Evolutionary conservation across 2,113 vertebrate species (phyloP), one percentile per base, ranked within the genome.

Genomic region (Scomber colias): DNA sequence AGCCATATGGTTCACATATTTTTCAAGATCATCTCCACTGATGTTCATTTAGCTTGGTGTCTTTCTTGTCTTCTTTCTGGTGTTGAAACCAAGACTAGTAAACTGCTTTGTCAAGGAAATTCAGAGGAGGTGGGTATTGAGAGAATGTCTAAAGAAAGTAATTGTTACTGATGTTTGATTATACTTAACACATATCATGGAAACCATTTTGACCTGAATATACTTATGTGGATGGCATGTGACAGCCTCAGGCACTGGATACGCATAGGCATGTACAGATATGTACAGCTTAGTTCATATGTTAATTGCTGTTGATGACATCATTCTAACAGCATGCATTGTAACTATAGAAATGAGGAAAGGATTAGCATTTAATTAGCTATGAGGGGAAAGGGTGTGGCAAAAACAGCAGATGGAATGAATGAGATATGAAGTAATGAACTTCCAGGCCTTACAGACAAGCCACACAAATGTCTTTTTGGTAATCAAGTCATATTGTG

Each of bases 331-430:
- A 0, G 40, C 62, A 75, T 67, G 63, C 8, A 3, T 35, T 81
- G 51, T 69, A 69, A 50, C 69, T 55, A 70, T 30, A 68, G 76
- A 81, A 87, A 81, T 78, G 71, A 76, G 65, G 57, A 54, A 31
- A 19, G 61, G 77, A 83, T 89, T 85, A 85, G 82, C 50, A 75
- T 44, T 61, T 81, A 70, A 85, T 89, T 79, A 54, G 75, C 70
- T 75, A 68, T 49, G 59, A 73, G 53, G 10, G 49, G 49, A 63
- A 17, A 3, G 54, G 54, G 48, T 16, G 48, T 50, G 54, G n/a
- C 71, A 57, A 79, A 84, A 83, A 79, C 62, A 73, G 45, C 87
- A 87, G 87, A 87, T 87, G 79, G 63, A 49, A 77, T n/a, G 67
- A 83, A 84, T 74, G 71, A 57, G 31, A 78, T 69, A 75, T 82